Percentiles rank a stretch among this genome's conserved stretches.
Evolutionary conservation across 1,140 invertebrate species (phyloP).

Genomic region (Drosophila leontia): DNA sequence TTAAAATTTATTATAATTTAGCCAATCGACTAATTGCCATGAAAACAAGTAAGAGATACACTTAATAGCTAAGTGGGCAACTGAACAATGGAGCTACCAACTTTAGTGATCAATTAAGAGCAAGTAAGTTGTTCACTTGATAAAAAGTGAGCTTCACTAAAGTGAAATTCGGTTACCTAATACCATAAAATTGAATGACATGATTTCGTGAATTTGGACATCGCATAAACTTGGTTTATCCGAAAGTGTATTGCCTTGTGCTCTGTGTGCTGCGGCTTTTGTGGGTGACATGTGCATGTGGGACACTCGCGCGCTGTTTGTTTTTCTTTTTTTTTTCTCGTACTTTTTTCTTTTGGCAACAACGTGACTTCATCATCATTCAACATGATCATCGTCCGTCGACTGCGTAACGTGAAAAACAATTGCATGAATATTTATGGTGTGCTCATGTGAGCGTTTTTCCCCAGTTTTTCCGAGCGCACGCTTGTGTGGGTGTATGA

Average conservation of each 20-base stretch:
- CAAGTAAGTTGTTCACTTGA: background rate
- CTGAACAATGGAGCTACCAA: background rate
- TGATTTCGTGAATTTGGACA: background rate
- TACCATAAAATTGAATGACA: background rate
- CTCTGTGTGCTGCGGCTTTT: slow-evolving; percentile 20
- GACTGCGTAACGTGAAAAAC: slow-evolving; percentile 50
- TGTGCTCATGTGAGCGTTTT: slow-evolving; percentile 35
- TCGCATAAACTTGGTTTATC: slow-evolving; percentile 14
- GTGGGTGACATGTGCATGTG: slow-evolving; percentile 63
- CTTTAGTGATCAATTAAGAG: background rate
- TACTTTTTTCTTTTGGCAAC: slow-evolving; percentile 56
- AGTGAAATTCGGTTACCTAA: background rate
- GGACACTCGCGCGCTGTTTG: slow-evolving; percentile 48
- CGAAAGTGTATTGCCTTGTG: slow-evolving; percentile 3
- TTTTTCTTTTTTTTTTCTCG: slow-evolving; percentile 10
- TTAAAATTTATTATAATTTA: background rate
- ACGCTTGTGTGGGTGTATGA: background rate
- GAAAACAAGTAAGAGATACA: no score
- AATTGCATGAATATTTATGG: slow-evolving; percentile 60
- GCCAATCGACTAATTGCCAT: no score
- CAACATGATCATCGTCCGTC: slow-evolving; percentile 29
- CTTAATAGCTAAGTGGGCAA: background rate
- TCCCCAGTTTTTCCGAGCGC: slow-evolving; percentile 1
- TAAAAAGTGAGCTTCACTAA: background rate
- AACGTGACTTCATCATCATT: slow-evolving; percentile 64